Conservation (phyloP, 35 echinoderm and acorn worm genomes). For the Apostichopus californicus region DNA sequence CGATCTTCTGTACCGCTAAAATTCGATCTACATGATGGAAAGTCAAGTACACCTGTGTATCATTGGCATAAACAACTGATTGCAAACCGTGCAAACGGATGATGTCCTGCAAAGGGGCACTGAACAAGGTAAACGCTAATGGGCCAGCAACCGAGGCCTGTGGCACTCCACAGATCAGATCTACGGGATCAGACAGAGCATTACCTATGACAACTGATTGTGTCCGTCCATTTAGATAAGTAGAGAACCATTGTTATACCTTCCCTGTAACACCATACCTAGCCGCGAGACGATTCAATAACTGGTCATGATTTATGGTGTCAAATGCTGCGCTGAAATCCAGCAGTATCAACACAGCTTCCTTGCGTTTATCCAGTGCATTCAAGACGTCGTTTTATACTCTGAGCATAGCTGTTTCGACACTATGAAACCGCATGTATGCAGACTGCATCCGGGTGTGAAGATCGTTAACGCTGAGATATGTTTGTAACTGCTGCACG, state of each 20-base stretch:
- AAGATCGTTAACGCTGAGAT: slow-evolving; percentile 57
- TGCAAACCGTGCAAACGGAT: slow-evolving; percentile 24
- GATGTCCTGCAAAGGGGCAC: slow-evolving; percentile 54
- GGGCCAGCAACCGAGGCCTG: no score
- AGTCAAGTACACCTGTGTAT: slow-evolving; percentile 30
- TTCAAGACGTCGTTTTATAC: slow-evolving; percentile 67
- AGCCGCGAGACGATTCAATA: slow-evolving; percentile 48
- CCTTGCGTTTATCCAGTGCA: slow-evolving; percentile 58
- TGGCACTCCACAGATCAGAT: slow-evolving; percentile 16
- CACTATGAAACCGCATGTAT: slow-evolving; percentile 33
- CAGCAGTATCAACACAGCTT: slow-evolving; percentile 65
- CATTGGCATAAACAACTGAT: slow-evolving; percentile 48
- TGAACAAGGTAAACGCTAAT: slow-evolving; percentile 47
- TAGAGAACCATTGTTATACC: slow-evolving; percentile 44
- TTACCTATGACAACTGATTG: slow-evolving; percentile 49
- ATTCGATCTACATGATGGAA: slow-evolving; percentile 2
- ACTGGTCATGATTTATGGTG: slow-evolving; percentile 60
- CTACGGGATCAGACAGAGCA: slow-evolving; percentile 2
- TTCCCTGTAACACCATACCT: slow-evolving; percentile 58
- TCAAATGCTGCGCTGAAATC: slow-evolving; percentile 85
- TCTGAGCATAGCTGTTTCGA: slow-evolving; percentile 70
- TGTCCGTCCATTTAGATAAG: slow-evolving; percentile 45
- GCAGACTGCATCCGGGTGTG: slow-evolving; percentile 48
- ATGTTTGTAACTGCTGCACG: slow-evolving; percentile 34
- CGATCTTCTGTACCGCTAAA: slow-evolving; percentile 1